Evolutionary conservation across 2,113 vertebrate species (phyloP).

Genomic region (Tylochromis polylepis): DNA sequence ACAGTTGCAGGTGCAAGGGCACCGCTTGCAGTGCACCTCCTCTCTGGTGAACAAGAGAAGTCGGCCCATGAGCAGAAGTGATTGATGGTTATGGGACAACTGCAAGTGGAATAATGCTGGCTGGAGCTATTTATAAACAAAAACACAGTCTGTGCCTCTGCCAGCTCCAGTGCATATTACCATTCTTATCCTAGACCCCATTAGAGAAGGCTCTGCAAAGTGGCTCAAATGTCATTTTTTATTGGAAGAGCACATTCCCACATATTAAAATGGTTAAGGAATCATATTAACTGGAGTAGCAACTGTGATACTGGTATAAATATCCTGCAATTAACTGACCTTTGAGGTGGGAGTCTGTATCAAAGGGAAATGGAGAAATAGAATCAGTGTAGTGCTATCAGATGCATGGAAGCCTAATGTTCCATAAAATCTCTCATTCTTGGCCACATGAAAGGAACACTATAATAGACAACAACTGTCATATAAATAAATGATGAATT

Average conservation of each 20-base stretch:
- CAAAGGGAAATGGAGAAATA: constrained; percentile 27
- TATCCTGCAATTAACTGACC: constrained; percentile 56
- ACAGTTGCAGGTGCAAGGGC: constrained; percentile 56
- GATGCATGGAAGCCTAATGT: constrained; percentile 61
- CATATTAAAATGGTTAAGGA: constrained; percentile 42
- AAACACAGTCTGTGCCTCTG: constrained; percentile 62
- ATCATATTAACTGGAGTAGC: constrained; percentile 32
- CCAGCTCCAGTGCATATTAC: constrained; percentile 59
- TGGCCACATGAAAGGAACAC: constrained; percentile 53
- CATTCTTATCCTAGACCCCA: constrained; percentile 56
- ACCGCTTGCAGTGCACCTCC: constrained; percentile 37
- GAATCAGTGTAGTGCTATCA: constrained; percentile 17
- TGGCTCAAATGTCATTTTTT: constrained; percentile 53
- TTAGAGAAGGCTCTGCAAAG: constrained; percentile 42
- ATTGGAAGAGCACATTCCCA: constrained; percentile 29
- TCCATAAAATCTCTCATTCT: constrained; percentile 67
- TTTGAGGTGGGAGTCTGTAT: constrained; percentile 4
- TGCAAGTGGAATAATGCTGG: constrained; percentile 70
- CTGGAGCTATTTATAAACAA: constrained; percentile 77
- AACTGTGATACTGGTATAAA: constrained; percentile 43
- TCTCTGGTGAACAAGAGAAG: constrained; percentile 49
- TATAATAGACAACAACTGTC: constrained; percentile 65
- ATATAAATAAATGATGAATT: constrained; percentile 66
- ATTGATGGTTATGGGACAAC: constrained; percentile 76
- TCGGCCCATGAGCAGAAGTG: constrained; percentile 38